These are phyloP conservation scores for Euphydryas editha DNA, from an alignment of 2,888 invertebrate genomes.

Conservation along the genomic window DNA sequence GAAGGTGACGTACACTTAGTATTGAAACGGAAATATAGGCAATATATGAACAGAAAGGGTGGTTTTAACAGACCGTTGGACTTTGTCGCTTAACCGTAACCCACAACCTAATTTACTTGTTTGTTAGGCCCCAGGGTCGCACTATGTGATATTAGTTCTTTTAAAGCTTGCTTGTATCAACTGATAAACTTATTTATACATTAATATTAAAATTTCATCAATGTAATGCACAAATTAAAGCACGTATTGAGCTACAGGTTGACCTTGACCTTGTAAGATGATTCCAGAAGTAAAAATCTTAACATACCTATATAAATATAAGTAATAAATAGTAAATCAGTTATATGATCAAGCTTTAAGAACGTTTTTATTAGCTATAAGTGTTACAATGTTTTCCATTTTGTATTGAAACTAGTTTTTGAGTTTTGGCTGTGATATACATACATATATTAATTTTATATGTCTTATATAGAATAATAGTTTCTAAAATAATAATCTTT, in stretches of 20 bases:
- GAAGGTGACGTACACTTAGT: conserved; percentile 98
- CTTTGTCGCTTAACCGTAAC: conserved; percentile 90
- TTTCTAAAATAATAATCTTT: neutral
- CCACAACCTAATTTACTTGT: conserved; percentile 40
- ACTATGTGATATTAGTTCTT: conserved; percentile 45
- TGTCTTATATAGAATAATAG: neutral
- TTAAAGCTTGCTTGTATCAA: conserved; percentile 46
- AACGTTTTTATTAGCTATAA: conserved; percentile 51
- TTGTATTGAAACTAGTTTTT: conserved; percentile 43
- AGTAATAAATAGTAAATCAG: neutral
- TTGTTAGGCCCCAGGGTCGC: conserved; percentile 47
- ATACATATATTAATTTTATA: neutral
- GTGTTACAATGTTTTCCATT: conserved; percentile 54
- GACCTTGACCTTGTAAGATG: neutral
- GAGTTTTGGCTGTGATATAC: conserved; percentile 42
- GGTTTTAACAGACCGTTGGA: conserved; percentile 99
- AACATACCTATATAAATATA: too few species aligned
- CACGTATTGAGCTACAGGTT: neutral
- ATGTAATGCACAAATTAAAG: neutral
- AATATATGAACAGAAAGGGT: conserved; percentile 99
- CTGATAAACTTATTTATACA: neutral
- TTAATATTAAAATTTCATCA: conserved; percentile 12
- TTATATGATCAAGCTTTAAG: conserved; percentile 38
- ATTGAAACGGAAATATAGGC: conserved; percentile 97
- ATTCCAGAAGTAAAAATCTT: neutral